Evolutionary conservation across 2,113 vertebrate species (phyloP), one percentile per base, ranked within the genome.

Genomic region (Martes martes): DNA sequence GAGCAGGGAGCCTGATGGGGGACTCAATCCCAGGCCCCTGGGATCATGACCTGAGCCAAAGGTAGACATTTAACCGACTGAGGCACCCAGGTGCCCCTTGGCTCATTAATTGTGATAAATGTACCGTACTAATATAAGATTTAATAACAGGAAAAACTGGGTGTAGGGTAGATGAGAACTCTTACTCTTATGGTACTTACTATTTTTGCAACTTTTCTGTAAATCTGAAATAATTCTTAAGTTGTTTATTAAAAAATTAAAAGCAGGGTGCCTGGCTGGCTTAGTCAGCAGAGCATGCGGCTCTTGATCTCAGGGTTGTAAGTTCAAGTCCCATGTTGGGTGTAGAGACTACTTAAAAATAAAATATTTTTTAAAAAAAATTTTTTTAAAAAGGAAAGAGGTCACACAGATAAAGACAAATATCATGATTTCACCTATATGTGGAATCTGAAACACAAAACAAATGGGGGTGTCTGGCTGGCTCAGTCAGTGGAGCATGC

Each of bases 191-290:
- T 16, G 14, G 31, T 39, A 78, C 45, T 78, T 93, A 81, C 39
- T 82, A 61, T n/a, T 67, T 63, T 74, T 89, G 42, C 55, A 83
- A 73, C 11, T 61, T 89, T 74, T 63, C 52, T 52, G 4, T 89
- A 82, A 83, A 94, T 89, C 11, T 63, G 45, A 74, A 83, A 89
- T 59, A 63, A 94, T 52, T 94, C 78, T 67, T 81, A 89, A 61
- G 73, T 52, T 15, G 50, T 59, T 89, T 59, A 73, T 94, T 89
- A 52, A 89, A 94, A 45, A 74, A 74, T 7, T 24, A 42, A 26
- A 74, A 74, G 31, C 11, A 42, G 24, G 7, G 24, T 14, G 4
- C 13, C 39, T 76, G 39, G 39, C 23, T 45, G 73, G 39, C 71
- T 74, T 39, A 42, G 71, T 73, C 36, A 73, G 36, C 26, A 73